Base-by-base conservation (phyloP, 1,140 invertebrate species). In the Batillaria attramentaria region DNA sequence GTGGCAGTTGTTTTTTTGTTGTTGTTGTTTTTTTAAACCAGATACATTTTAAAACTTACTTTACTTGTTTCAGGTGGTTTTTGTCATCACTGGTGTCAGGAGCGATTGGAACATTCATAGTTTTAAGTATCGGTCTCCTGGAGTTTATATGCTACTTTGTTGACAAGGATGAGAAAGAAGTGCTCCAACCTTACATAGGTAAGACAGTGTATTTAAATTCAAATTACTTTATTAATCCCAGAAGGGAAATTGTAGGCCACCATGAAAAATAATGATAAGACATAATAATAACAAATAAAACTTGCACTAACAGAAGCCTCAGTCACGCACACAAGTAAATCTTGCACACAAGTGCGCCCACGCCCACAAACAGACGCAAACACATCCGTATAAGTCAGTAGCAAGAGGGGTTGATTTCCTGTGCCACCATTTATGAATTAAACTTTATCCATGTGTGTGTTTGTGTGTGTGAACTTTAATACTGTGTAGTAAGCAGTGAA, bases 71-170 rank as follows among this genome's bases (percentile, higher is more conserved):
- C 84, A 93, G 92, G 39, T 94, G 95, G 33, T 99, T 98, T 89
- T 93, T 98, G 37, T 93, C 94, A 84, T 97, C 96, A 85, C 93
- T 98, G 13, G 92, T 95, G n/a, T 96, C 95, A 35, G 96, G 96
- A 4, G 94, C 97, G 74, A 87, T 95, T 31, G 94, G 95, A 43
- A 80, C 84, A 5, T 60, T 89, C n/a, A 72, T 88, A 6, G 86
- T 90, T 24, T 46, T 86, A 0, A 46, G 81, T 39, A 69, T 90
- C 4, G 79, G 82, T 60, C 66, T 90, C 37, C 66, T 86, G 41
- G 82, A 88, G 54, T 89, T 91, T 77, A 83, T 90, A 62, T 81
- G 85, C 39, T 89, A 87, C 77, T 90, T 84, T 80, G 88, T 85
- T 50, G 90, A 91, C 72, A 79, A 82, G 80, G 65, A 86, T 10